Base-by-base conservation (phyloP, 2,797 vertebrate species). In the Sternarchorhynchus goeldii region DNA sequence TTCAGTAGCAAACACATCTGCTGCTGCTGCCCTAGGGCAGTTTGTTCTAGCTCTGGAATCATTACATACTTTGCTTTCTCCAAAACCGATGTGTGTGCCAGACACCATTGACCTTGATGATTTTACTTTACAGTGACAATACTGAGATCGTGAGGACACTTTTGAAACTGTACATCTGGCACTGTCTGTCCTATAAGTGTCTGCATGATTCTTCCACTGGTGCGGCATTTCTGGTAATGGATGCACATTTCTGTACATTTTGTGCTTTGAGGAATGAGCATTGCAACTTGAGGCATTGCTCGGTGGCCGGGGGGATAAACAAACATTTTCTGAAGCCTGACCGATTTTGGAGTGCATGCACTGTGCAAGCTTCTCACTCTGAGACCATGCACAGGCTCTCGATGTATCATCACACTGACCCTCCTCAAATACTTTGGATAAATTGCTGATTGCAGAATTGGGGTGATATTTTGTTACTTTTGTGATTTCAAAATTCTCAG, bases 341-440 rank as follows among this genome's bases (percentile, higher is more conserved):
- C 29, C 75, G 66, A 14, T 82, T 70, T 67, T 78, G 83, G 25
- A 91, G 90, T 3, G 83, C 85, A 86, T 1, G 55, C 86, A 91
- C n/a, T 39, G 81, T 82, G 85, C 88, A 29, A 39, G 55, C 36
- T 90, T 86, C 12, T 87, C 88, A 50, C 86, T 89, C 4, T 86
- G 85, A 60, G 90, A 91, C 81, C 90, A 92, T 31, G 81, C 80
- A 8, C 93, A 94, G n/a, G 88, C 89, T 73, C 82, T 80, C 20
- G 79, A 84, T 59, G 71, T 3, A 64, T 91, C 83, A 77, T 93
- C 92, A 68, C 93, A 92, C 3, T 88, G 87, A 82, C 93, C 87
- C 34, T 93, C 92, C 85, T 87, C 90, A 3, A 92, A 86, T 17
- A 92, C 65, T 65, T 78, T 90, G 7, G 92, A 92, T 29, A 91